phyloP scores from a whole-genome alignment of 1,140 invertebrate genomes.

The Drosophila simulans region DNA sequence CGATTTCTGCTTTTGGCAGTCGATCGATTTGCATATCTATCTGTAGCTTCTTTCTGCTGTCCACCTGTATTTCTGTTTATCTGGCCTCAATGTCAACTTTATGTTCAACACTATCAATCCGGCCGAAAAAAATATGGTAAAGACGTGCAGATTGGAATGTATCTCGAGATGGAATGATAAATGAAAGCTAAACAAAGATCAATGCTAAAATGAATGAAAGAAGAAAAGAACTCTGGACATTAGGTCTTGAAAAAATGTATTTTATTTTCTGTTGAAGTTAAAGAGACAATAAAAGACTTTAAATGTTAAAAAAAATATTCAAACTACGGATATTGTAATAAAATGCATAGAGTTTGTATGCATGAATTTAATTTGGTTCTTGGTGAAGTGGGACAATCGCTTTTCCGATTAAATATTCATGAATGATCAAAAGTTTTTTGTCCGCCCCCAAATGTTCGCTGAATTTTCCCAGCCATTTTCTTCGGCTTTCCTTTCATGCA shows the following conservation, averaged over 20 bases:
- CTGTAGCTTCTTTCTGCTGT: neutral
- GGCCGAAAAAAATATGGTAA: neutral
- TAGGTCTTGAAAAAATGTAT: neutral
- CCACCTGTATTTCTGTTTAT: conserved; percentile 7
- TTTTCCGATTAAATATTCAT: conserved; percentile 35
- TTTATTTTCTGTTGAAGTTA: too few species aligned
- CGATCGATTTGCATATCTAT: conserved; percentile 42
- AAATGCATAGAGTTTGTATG: neutral
- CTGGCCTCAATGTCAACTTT: conserved; percentile 39
- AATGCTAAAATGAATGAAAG: neutral
- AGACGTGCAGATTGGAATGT: conserved; percentile 17
- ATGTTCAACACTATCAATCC: conserved; percentile 18
- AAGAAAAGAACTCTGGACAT: neutral
- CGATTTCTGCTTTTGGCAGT: conserved; percentile 25
- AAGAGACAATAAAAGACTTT: neutral
- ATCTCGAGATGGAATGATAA: neutral
- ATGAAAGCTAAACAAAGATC: neutral
- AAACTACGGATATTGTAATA: neutral
- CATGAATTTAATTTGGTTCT: conserved; percentile 10
- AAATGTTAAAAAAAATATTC: too few species aligned
- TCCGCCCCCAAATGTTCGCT: too few species aligned
- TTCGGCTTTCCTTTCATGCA: conserved; percentile 8
- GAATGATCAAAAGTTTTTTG: conserved; percentile 34
- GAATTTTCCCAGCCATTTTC: conserved; percentile 11
- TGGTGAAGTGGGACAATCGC: conserved; percentile 10